Evolutionary conservation across 23 tunicate species (phyloP).

Genomic region (Trididemnum clinides): DNA sequence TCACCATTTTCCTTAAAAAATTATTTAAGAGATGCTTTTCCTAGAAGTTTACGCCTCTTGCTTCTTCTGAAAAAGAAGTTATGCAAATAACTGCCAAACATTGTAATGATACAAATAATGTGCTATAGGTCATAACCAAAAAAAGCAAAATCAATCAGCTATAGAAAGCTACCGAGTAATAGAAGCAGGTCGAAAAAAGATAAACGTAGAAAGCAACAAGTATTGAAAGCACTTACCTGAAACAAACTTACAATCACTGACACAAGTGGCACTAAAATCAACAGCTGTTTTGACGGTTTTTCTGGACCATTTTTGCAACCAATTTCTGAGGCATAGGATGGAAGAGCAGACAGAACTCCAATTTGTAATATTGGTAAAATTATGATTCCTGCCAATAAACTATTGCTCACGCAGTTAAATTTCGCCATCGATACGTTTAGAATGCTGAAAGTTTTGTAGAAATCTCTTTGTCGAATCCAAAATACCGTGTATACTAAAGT

Average conservation of each 20-base stretch:
- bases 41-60: too few species aligned
- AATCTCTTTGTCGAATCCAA: not conserved
- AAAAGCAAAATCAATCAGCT: too few species aligned
- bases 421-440: not conserved
- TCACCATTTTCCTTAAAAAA: too few species aligned
- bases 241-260: not conserved
- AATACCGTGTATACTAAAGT: not conserved
- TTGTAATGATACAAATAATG: too few species aligned
- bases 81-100: too few species aligned
- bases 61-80: too few species aligned
- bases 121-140: too few species aligned
- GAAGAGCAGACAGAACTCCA: not conserved
- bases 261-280: not conserved
- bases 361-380: not conserved
- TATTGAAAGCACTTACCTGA: too few species aligned
- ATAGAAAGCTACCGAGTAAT: too few species aligned
- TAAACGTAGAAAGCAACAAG: too few species aligned
- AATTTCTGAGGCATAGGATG: not conserved
- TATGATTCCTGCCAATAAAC: not conserved
- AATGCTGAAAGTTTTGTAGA: not conserved
- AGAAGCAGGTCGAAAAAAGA: too few species aligned
- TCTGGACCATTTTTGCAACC: not conserved
- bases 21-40: too few species aligned
- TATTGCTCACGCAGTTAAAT: not conserved
- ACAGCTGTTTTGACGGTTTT: not conserved